Base-by-base conservation (phyloP, 2,797 vertebrate genomes). In the Argentina silus region DNA sequence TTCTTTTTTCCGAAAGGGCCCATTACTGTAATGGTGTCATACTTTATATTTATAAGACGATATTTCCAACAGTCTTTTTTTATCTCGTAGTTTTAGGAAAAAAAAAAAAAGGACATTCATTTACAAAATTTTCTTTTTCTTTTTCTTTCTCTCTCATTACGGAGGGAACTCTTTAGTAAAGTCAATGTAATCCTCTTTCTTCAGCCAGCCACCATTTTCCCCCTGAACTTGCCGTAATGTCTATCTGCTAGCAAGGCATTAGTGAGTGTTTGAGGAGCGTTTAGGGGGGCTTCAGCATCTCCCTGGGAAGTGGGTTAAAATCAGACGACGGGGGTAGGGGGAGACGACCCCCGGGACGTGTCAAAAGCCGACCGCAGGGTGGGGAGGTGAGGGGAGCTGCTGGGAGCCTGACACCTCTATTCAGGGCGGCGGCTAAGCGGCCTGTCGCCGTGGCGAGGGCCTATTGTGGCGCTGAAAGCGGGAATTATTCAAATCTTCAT, bases 401-500 rank as follows among this genome's bases (percentile, higher is more conserved):
- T 6, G 76, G 75, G 78, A 71, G 76, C 63, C 84, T 88, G 85
- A 89, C 87, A 86, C 82, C 15, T 83, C 87, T 78, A 85, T 89
- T 91, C 85, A 88, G 74, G 59, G 72, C 53, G 19, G 56, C 47
- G 78, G 75, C 80, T 87, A 85, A 85, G 86, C 85, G 85, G 78
- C 81, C 85, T 85, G 85, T 90, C 83, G 79, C 82, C 77, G 67
- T 73, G 50, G 74, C 77, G 81, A 82, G 70, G 72, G 80, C 83
- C 82, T 75, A 86, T 92, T 88, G 86, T 89, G 76, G 72, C 63
- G 27, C 76, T 85, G 72, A 91, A 91, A 84, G 90, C 83, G 23
- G 67, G 83, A 91, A 89, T 90, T 88, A 89, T 90, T 87, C 80
- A 91, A 88, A 89, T 79, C 89, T 91, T 90, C 71, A 85, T 89